Evolutionary conservation across 2,113 vertebrate species (phyloP).

Genomic region (Corydoras sp.): DNA sequence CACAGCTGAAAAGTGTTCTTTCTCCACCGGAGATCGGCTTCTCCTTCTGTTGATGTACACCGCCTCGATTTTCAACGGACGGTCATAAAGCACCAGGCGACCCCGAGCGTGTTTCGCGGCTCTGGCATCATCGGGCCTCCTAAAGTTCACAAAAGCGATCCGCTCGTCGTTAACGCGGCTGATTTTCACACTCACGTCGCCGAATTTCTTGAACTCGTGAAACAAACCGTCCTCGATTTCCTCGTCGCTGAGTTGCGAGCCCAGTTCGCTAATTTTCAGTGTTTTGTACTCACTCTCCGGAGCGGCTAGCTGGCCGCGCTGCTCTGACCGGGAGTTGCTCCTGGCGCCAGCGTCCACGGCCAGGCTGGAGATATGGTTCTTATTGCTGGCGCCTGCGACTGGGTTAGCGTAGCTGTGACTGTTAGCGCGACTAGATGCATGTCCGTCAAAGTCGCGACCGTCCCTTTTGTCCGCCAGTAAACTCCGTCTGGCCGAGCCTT

Average conservation of each 20-base stretch:
- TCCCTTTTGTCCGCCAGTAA: conserved; percentile 78
- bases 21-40: conserved; percentile 85
- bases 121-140: conserved; percentile 86
- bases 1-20: conserved; percentile 70
- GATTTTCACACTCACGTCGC: conserved; percentile 93
- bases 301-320: conserved; percentile 54
- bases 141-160: conserved; percentile 90
- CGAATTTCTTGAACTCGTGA: conserved; percentile 94
- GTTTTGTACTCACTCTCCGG: conserved; percentile 87
- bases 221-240: conserved; percentile 95
- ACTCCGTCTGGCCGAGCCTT: conserved; percentile 75
- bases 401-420: conserved; percentile 67
- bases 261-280: conserved; percentile 90
- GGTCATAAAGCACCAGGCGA: conserved; percentile 85
- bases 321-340: conserved; percentile 62
- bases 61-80: conserved; percentile 88
- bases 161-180: conserved; percentile 87
- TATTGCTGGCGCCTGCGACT: conserved; percentile 65
- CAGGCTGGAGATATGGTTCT: conserved; percentile 69
- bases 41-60: conserved; percentile 79
- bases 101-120: conserved; percentile 89
- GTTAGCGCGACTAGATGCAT: conserved; percentile 69
- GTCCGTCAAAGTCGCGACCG: conserved; percentile 75
- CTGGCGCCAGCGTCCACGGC: conserved; percentile 59
- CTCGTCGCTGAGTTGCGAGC: conserved; percentile 88